Base-by-base conservation (phyloP, 2,888 invertebrate species). In the Phytoseiulus persimilis region DNA sequence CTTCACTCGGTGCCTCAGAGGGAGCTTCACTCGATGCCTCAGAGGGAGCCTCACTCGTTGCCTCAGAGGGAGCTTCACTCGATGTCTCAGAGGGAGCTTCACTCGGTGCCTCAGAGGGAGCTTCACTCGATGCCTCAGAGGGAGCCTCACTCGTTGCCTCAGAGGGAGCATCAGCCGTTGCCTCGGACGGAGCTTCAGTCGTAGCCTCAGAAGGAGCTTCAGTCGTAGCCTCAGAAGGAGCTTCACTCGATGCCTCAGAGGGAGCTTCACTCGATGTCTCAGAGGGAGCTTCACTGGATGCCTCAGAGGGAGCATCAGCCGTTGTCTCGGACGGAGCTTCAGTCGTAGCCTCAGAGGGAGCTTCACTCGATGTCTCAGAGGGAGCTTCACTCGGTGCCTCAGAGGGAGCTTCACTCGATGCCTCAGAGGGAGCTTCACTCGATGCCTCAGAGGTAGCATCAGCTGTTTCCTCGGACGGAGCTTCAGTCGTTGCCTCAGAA, bases 81-180 rank as follows among this genome's bases (percentile, higher is more conserved):
- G 65, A 32, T 14, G 33, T 65, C 83, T 89, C 83, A 28, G 83
- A 83, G 33, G 83, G 83, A n/a, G 46, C 84, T 89, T 89, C 46
- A 2, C n/a, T 23, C 32, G 89, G 11, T 32, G 32, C 83, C 83
- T 28, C 14, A 39, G 83, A 23, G 6, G 87, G 23, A 6, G 33
- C n/a, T 33, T 87, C 87, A 23, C n/a, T 39, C 9, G 39, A 39
- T 28, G 87, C 9, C 65, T 65, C 65, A 14, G 65, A 2, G 2
- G 65, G 1, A 23, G 65, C 65, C 65, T 65, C 65, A 23, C 65
- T 65, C 23, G 65, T 14, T 28, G 28, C 65, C 18, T 65, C 65
- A 65, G 65, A 2, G 14, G 46, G 9, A 14, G 46, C 46, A 11
- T 46, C 46, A 6, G 46, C 6, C 46, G 46, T 14, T 14, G 46